Percentiles rank a stretch among this genome's conserved stretches.
phyloP scores from a whole-genome alignment of 2,113 vertebrate species.

The Pantherophis guttatus region DNA sequence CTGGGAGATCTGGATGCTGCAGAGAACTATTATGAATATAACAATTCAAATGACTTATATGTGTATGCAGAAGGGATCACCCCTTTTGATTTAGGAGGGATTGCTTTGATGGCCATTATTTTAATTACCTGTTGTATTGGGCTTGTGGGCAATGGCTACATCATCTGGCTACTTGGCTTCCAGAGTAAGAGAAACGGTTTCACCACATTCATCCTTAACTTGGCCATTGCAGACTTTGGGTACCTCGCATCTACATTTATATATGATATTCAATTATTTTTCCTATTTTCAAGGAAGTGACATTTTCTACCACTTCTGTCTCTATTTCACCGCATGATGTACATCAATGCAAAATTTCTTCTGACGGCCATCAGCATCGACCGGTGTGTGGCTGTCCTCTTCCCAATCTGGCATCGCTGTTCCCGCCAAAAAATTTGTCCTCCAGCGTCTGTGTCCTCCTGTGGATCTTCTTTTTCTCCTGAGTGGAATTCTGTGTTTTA shows the following conservation, averaged over 20 bases:
- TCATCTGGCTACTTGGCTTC: not conserved
- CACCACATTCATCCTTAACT: not conserved
- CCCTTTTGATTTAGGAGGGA: rapidly evolving
- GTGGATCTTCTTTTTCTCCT: conserved; percentile 48
- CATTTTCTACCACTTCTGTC: rapidly evolving
- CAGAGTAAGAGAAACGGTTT: not conserved
- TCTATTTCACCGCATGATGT: conserved; percentile 24
- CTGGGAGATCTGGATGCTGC: not conserved
- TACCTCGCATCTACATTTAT: not conserved
- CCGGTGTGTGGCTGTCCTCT: conserved; percentile 52
- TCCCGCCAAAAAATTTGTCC: not conserved
- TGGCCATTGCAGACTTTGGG: not conserved
- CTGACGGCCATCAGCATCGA: conserved; percentile 48
- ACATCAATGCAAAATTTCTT: conserved; percentile 34
- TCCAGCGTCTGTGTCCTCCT: not conserved
- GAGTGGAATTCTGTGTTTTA: not conserved
- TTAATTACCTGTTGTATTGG: not conserved
- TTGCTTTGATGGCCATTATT: rapidly evolving
- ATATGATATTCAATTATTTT: rapidly evolving
- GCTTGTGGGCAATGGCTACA: not conserved
- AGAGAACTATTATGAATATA: not conserved
- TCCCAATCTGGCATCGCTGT: conserved; percentile 47
- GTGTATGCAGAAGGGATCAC: rapidly evolving
- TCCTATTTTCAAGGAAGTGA: rapidly evolving
- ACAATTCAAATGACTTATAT: not conserved